These are phyloP conservation scores for Corythoichthys haematopterus DNA, from an alignment of 2,113 vertebrate genomes.

Conservation along the genomic window DNA sequence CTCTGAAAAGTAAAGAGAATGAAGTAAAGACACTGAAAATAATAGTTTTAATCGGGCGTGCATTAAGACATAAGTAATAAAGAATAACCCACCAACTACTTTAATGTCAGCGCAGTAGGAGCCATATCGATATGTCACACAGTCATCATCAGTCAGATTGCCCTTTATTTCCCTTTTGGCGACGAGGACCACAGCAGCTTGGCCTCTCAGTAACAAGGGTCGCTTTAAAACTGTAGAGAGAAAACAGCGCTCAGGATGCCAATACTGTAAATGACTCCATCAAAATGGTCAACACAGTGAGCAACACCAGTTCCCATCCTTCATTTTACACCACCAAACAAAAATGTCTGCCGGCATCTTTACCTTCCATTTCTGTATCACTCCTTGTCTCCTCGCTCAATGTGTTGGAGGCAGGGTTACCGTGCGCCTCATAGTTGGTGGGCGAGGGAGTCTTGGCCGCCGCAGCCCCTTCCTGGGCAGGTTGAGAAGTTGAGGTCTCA, in stretches of 20 bases:
- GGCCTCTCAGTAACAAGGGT: conserved; percentile 26
- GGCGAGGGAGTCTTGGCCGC: conserved; percentile 27
- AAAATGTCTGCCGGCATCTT: neutral
- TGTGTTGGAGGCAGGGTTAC: conserved; percentile 13
- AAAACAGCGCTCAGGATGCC: neutral
- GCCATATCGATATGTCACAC: conserved; percentile 86
- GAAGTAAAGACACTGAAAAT: rapidly evolving
- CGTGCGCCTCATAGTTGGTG: conserved; percentile 47
- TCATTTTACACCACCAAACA: too few species aligned
- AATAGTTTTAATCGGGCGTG: neutral
- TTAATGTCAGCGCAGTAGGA: conserved; percentile 80
- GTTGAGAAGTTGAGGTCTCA: conserved; percentile 50
- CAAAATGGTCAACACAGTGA: neutral
- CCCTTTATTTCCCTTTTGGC: conserved; percentile 69
- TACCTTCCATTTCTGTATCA: neutral
- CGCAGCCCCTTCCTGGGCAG: conserved; percentile 57
- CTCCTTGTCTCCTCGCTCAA: neutral
- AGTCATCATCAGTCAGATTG: conserved; percentile 60
- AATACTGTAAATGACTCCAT: neutral
- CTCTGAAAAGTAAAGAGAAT: conserved; percentile 68
- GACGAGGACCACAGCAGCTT: conserved; percentile 46
- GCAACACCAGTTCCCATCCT: neutral
- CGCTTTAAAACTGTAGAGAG: conserved; percentile 20
- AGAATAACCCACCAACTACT: conserved; percentile 78
- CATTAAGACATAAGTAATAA: neutral